phyloP scores from a whole-genome alignment of 1,140 invertebrate species.

The Tetragnatha versicolor region DNA sequence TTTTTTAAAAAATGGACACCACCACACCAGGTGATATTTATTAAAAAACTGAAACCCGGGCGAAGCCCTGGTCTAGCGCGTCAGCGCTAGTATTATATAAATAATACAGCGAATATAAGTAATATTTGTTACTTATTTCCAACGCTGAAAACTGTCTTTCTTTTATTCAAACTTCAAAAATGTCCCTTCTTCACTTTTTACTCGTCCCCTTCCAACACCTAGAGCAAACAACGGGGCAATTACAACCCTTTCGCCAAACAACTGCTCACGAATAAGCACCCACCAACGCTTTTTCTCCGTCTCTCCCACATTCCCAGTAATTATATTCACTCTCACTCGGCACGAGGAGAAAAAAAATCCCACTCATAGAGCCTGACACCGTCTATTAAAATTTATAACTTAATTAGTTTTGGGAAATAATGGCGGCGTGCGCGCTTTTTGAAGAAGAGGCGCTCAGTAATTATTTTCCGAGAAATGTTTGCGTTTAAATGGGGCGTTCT shows the following conservation, averaged over 20 bases:
- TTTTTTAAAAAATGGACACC: too few species aligned
- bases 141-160: too few species aligned
- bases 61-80: too few species aligned
- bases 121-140: too few species aligned
- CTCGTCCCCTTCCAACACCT: background rate
- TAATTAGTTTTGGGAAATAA: slow-evolving; percentile 33
- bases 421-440: background rate
- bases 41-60: too few species aligned
- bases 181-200: background rate
- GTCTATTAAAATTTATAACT: slow-evolving; percentile 38
- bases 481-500: slow-evolving; percentile 25
- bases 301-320: slow-evolving; percentile 2
- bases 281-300: slow-evolving; percentile 1
- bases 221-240: too few species aligned
- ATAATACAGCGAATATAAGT: too few species aligned
- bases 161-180: too few species aligned
- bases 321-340: slow-evolving; percentile 4
- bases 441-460: background rate
- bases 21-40: too few species aligned
- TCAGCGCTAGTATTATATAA: too few species aligned
- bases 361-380: background rate
- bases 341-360: background rate
- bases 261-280: background rate
- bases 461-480: too few species aligned
- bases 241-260: slow-evolving; percentile 22